phyloP scores from a whole-genome alignment of 2,113 vertebrate species.

The Bubo scandiacus region DNA sequence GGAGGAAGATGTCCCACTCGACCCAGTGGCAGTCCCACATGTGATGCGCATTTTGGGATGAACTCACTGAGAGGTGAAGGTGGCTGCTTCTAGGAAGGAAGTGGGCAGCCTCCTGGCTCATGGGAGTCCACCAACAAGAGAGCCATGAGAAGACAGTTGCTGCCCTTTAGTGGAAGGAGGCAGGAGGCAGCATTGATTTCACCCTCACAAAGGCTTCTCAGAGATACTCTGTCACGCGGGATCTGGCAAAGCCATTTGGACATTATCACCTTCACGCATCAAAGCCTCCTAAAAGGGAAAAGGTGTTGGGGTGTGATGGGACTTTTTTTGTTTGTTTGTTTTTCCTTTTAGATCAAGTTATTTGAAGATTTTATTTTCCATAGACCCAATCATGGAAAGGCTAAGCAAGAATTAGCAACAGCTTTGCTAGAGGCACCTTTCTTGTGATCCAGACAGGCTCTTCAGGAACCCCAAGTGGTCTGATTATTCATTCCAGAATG shows the following conservation, averaged over 20 bases:
- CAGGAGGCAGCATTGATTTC: neutral
- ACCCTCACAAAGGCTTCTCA: neutral
- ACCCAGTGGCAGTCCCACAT: neutral
- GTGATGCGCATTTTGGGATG: neutral
- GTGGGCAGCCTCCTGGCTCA: neutral
- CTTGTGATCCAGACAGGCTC: neutral
- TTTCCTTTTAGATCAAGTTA: neutral
- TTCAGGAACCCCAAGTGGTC: neutral
- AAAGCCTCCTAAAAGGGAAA: neutral
- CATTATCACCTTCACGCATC: neutral
- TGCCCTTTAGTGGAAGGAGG: neutral
- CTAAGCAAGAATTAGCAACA: neutral
- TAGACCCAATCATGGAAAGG: neutral
- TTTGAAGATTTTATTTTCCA: neutral
- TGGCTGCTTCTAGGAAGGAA: neutral
- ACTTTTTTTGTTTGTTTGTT: too few relatives aligned
- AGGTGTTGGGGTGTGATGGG: neutral
- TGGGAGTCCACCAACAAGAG: neutral
- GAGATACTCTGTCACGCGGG: fast-evolving
- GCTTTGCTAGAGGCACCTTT: neutral
- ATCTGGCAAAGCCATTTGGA: neutral
- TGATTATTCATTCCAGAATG: neutral
- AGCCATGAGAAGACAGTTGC: neutral
- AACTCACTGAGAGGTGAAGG: neutral
- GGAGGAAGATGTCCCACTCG: neutral